Percentiles rank a stretch among this genome's conserved stretches.
phyloP scores from a whole-genome alignment of 1,140 invertebrate genomes.

The Drosophila virilis region DNA sequence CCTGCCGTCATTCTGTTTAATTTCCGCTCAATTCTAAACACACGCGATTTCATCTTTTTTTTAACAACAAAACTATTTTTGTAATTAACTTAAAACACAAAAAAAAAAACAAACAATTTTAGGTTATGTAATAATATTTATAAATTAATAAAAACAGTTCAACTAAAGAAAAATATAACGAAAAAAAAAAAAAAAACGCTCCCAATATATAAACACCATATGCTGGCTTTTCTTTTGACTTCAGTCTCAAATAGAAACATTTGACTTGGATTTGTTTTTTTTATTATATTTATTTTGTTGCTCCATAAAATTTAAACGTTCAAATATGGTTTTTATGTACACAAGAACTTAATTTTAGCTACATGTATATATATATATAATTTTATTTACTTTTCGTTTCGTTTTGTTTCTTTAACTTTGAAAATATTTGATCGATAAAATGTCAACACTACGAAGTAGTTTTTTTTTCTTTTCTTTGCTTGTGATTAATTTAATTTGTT shows the following conservation, averaged over 20 bases:
- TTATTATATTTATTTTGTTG: constrained; percentile 57
- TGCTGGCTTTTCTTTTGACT: constrained; percentile 28
- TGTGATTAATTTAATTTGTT: constrained; percentile 46
- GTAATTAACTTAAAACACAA: constrained; percentile 75
- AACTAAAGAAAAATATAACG: constrained; percentile 53
- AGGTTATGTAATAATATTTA: constrained; percentile 83
- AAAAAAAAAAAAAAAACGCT: constrained; percentile 31
- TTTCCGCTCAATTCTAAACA: constrained; percentile 63
- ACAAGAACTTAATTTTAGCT: constrained; percentile 63
- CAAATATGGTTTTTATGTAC: constrained; percentile 70
- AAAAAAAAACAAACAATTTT: constrained; percentile 56
- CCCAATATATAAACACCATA: constrained; percentile 49
- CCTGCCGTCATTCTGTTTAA: constrained; percentile 41
- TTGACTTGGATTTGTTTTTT: constrained; percentile 28
- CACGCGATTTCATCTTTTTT: constrained; percentile 62
- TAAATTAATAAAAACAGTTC: constrained; percentile 80
- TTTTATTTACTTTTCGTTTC: constrained; percentile 30
- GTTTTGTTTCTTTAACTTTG: constrained; percentile 32
- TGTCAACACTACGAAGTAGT: constrained; percentile 42
- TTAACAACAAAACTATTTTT: constrained; percentile 80
- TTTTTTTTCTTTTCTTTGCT: constrained; percentile 5
- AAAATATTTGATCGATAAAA: constrained; percentile 51
- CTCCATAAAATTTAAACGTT: constrained; percentile 73
- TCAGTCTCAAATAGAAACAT: constrained; percentile 24
- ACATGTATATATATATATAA: constrained; percentile 32